Conservation (phyloP, 2,113 vertebrate species). For the Spea multiplicata region DNA sequence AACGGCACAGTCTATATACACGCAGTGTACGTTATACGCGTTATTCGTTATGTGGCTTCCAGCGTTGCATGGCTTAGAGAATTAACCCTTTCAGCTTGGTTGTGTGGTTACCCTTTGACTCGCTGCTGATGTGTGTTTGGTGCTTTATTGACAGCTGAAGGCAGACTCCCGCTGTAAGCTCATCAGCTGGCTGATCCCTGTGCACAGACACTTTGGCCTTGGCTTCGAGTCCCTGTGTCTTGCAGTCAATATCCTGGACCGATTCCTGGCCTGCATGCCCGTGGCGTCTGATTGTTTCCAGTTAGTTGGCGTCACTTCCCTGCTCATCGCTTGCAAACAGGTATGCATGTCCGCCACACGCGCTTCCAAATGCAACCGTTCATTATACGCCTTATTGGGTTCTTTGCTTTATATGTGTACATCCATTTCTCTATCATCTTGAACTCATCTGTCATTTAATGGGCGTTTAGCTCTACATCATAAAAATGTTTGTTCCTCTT, state of each 20-base stretch:
- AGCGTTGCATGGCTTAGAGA: too few relatives aligned
- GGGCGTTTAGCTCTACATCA: too few relatives aligned
- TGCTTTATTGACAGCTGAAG: conserved; percentile 69
- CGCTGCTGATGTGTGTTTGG: background rate
- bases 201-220: conserved; percentile 77
- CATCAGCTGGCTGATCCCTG: conserved; percentile 88
- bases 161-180: conserved; percentile 83
- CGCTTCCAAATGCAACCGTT: too few relatives aligned
- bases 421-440: too few relatives aligned
- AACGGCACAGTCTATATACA: too few relatives aligned
- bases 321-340: conserved; percentile 90
- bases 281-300: conserved; percentile 93
- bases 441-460: too few relatives aligned
- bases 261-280: conserved; percentile 82
- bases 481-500: too few relatives aligned
- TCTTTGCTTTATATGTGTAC: too few relatives aligned
- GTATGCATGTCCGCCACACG: conserved; percentile 57
- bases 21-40: background rate
- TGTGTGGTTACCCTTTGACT: too few relatives aligned
- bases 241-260: conserved; percentile 85
- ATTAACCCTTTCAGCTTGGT: too few relatives aligned
- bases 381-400: too few relatives aligned
- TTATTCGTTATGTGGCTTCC: too few relatives aligned
- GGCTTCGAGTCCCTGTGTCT: conserved; percentile 90
- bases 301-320: conserved; percentile 84